Conservation (phyloP, 1,140 invertebrate genomes). For the Aphaenogaster ashmeadi region DNA sequence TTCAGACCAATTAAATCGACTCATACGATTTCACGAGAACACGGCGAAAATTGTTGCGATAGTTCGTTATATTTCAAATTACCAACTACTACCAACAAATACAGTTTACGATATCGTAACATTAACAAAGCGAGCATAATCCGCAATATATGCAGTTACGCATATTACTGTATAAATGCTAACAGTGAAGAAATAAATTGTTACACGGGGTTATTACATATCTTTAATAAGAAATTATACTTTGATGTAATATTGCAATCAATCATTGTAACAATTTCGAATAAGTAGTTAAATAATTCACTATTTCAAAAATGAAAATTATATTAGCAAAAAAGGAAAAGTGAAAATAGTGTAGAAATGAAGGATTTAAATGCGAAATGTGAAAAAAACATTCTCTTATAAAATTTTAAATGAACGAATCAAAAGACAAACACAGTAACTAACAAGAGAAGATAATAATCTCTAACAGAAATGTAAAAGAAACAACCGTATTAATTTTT, state of each 20-base stretch:
- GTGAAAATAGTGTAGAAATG: not conserved
- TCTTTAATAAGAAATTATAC: not conserved
- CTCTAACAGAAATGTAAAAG: not conserved
- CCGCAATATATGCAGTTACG: not conserved
- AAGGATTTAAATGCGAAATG: not conserved
- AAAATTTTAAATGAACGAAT: not conserved
- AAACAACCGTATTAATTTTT: not conserved
- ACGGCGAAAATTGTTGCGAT: not conserved
- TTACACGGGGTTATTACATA: not conserved
- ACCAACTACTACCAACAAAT: not conserved
- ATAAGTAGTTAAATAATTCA: not conserved
- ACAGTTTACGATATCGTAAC: not conserved
- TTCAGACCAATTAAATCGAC: not conserved
- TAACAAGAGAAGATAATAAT: not conserved
- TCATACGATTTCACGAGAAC: constrained; percentile 12
- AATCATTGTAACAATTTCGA: not conserved
- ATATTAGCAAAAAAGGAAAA: not conserved
- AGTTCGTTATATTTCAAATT: not conserved
- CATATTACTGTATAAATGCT: not conserved
- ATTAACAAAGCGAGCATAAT: not conserved
- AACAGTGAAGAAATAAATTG: not conserved
- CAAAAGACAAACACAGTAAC: not conserved
- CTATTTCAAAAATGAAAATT: not conserved
- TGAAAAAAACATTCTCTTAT: not conserved
- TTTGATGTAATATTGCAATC: not conserved